Base-by-base conservation (phyloP, 2,888 invertebrate species). In the Buathra laborator region DNA sequence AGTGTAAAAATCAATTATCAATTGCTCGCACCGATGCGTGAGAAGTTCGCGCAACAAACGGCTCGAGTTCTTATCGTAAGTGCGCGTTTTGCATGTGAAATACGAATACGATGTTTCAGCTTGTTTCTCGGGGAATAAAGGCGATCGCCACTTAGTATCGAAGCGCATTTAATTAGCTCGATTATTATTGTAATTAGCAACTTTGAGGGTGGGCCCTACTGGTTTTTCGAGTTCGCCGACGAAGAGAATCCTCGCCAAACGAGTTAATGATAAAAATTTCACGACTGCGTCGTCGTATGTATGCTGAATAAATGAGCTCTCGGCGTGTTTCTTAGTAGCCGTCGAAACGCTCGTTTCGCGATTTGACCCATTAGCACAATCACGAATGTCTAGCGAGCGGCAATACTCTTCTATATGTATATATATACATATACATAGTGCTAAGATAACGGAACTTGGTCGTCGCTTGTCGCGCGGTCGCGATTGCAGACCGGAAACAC, bases 341-440 rank as follows among this genome's bases (percentile, higher is more conserved):
- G 53, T n/a, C 68, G 62, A 70, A 75, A 44, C 37, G 14, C 53
- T 1, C 16, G 74, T 64, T 70, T 83, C 84, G 85, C 86, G 77
- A 88, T 90, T 89, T 90, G 91, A 91, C 89, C 91, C 89, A 91
- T 91, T 91, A 91, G 90, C 91, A 89, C 90, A 89, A 90, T 91
- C 90, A 86, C 78, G 84, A 86, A 53, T 64, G 51, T 74, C 37
- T 78, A 74, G 74, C 43, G 56, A 79, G 62, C 74, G 74, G 62
- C 62, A 37, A n/a, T 48, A 68, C 46, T 62, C 84, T 71, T 48
- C n/a, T 2, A 44, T 10, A 44, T 46, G 37, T 19, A 37, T 6
- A 12, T 10, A 12, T n/a, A 7, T 32, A n/a, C 24, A 29, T 29
- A 10, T 1, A 16, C 46, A 56, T 76, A 64, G 37, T 48, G 66